A percentile compares a stretch with the other conserved stretches of the same genome.
Conservation (phyloP, 2,888 invertebrate genomes). For the Molorchus minor region DNA sequence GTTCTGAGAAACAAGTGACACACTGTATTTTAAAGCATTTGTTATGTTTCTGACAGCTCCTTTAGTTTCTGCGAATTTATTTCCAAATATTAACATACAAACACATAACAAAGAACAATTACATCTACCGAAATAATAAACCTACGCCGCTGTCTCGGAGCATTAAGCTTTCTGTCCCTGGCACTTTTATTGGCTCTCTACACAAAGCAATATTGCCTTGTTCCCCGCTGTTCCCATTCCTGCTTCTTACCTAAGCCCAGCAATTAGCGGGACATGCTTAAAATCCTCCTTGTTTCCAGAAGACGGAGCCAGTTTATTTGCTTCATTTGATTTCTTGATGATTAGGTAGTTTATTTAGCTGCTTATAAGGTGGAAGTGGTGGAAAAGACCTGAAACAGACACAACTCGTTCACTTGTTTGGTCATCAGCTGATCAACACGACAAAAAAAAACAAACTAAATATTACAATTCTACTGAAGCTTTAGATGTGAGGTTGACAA, state of each 20-base stretch:
- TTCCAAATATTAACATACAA: too few species aligned
- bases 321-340: constrained; percentile 30
- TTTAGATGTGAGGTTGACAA: too few species aligned
- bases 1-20: too few species aligned
- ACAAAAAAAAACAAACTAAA: too few species aligned
- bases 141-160: constrained; percentile 2
- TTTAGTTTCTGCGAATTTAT: too few species aligned
- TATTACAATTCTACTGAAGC: too few species aligned
- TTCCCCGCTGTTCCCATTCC: constrained; percentile 49
- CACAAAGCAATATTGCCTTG: constrained; percentile 52
- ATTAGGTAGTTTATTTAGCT: constrained; percentile 9
- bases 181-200: constrained; percentile 59
- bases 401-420: too few species aligned
- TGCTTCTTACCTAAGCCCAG: constrained; percentile 53
- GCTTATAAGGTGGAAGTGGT: constrained; percentile 11
- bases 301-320: constrained; percentile 35
- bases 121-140: too few species aligned
- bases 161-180: constrained; percentile 45
- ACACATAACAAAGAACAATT: too few species aligned
- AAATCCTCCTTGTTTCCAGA: constrained; percentile 37
- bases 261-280: constrained; percentile 54
- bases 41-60: too few species aligned
- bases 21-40: too few species aligned
- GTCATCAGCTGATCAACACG: too few species aligned
- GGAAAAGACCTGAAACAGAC: constrained; percentile 1